These are phyloP conservation scores for Dermochelys coriacea DNA, from an alignment of 2,797 vertebrate genomes.

Conservation along the genomic window DNA sequence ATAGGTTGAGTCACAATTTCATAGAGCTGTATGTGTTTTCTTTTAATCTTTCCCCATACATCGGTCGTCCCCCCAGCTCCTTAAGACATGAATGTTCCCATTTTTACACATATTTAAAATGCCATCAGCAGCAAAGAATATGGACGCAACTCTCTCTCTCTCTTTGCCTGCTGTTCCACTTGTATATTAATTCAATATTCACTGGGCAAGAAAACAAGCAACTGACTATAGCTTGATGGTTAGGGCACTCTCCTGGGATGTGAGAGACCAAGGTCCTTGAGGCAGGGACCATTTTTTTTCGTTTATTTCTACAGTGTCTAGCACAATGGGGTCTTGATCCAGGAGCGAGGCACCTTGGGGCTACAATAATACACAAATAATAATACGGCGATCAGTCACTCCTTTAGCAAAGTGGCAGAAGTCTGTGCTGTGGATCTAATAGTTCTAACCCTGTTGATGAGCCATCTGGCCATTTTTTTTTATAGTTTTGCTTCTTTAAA, in stretches of 20 bases:
- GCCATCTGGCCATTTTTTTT: background rate
- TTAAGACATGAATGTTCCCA: background rate
- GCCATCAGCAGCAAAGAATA: conserved; percentile 12
- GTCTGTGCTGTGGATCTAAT: background rate
- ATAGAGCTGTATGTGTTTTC: background rate
- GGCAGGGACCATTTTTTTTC: too few species aligned
- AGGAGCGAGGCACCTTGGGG: too few species aligned
- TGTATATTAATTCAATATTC: background rate
- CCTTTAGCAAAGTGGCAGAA: background rate
- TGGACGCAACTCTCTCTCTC: background rate
- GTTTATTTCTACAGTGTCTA: too few species aligned
- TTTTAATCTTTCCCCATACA: conserved; percentile 8
- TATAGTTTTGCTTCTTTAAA: background rate
- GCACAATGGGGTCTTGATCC: too few species aligned
- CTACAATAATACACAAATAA: too few species aligned
- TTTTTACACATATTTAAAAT: background rate
- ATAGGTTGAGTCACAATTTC: background rate
- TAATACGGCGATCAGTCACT: background rate
- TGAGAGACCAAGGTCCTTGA: too few species aligned
- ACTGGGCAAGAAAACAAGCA: background rate
- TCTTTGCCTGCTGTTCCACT: background rate
- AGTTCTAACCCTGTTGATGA: background rate
- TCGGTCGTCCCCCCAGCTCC: background rate
- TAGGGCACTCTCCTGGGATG: background rate
- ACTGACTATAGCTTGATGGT: rapidly evolving